Base-by-base conservation (phyloP, 1,140 invertebrate genomes). In the Pseudoatta argentina region DNA sequence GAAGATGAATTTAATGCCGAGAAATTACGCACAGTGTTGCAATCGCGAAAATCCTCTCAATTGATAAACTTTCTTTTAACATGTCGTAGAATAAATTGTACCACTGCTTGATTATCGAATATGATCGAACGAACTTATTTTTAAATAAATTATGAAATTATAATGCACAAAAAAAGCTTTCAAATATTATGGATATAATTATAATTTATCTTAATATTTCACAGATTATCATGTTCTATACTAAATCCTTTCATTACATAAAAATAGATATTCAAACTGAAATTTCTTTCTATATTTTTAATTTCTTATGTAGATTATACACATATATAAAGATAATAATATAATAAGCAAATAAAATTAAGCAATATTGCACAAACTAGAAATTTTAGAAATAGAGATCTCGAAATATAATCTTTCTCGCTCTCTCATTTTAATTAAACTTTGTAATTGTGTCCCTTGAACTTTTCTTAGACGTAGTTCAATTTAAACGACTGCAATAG, bases 1-100 rank as follows among this genome's bases (percentile, higher is more conserved):
- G 55, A 14, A 48, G 69, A 82, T n/a, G 18, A 72, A 48, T 83
- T 73, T 83, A 83, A 83, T 34, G 48, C 48, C 24, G 27, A 59
- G 61, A 48, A 66, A 57, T 67, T 79, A 55, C 48, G 34, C 53
- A 53, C 24, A 16, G 34, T 69, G 63, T 21, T 57, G 24, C 53
- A 21, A 24, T 61, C 14, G n/a, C 5, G 48, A 79, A 79, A 86
- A 21, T 44, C 1, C 21, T 63, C 44, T 79, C 21, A 2, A 69
- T 55, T 59, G 55, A 14, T 27, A 6, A 44, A 34, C 24, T 79
- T 27, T 51, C 51, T 59, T 44, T 61, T 27, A 51, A 8, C 8
- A 5, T n/a, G 24, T 34, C 16, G 34, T 67, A 30, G 7, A 48
- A 14, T 69, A 44, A 66, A 51, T 16, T 3, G 14, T 24, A 0